Evolutionary conservation across 2,113 vertebrate genomes (phyloP), one percentile per base, ranked within the genome.

Genomic region (Epinephelus moara): DNA sequence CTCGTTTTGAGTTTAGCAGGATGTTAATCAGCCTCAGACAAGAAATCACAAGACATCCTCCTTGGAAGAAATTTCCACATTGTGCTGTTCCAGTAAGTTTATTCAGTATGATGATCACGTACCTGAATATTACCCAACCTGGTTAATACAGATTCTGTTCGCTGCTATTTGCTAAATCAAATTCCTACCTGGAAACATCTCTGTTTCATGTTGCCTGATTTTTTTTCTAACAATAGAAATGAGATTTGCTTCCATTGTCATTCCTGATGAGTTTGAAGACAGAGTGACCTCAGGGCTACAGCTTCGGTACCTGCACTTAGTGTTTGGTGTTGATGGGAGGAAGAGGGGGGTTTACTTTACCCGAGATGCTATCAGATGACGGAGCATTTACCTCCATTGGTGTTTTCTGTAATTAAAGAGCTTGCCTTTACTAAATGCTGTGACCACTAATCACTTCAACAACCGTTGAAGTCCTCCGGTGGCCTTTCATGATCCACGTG

Each of bases 371-470:
- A 94, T 95, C 94, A 94, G 89, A 91, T 93, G 90, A 89, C 79
- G 27, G 75, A 87, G 84, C 84, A 87, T 93, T 95, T 90, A 94
- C 75, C 88, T 84, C 78, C 79, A 89, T 87, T 89, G 80, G 81
- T 93, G 90, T 90, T 93, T 92, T 81, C 84, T 75, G 78, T 94
- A 93, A 94, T 95, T 93, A 94, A 94, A 95, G 89, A 93, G 91
- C 74, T 91, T 79, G 78, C 70, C 75, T 75, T 86, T 75, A 75
- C 80, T 75, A 85, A 92, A 89, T 87, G 84, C 91, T 82, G 80
- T 75, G 85, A 85, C 85, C 89, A 88, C 91, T 92, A 92, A 94
- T 95, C 87, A 93, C 88, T 73, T 74, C 25, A 79, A 60, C 73
- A 57, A 68, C 85, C 71, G 78, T 49, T 63, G 27, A 27, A 27